Evolutionary conservation across 2,888 invertebrate genomes (phyloP).

Genomic region (Volucella inanis): DNA sequence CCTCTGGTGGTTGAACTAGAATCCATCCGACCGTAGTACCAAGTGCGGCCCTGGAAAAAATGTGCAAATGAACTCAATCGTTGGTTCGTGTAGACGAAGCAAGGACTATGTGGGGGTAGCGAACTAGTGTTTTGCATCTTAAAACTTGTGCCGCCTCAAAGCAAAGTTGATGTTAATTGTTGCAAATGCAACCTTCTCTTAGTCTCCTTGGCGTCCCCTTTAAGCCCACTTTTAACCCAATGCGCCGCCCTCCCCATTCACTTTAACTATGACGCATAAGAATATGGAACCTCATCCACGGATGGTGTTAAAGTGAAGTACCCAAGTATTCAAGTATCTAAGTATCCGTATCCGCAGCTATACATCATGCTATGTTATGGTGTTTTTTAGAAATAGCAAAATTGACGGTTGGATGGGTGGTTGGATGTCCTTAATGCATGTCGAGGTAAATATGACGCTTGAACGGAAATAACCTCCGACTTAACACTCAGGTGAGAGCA

Average conservation of each 20-base stretch:
- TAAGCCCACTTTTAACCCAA: too few relatives aligned
- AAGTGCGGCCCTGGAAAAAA: constrained; percentile 29
- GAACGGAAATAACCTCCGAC: constrained; percentile 53
- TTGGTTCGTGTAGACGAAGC: neutral
- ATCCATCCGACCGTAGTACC: constrained; percentile 42
- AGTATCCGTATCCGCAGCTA: too few relatives aligned
- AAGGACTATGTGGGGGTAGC: too few relatives aligned
- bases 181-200: constrained; percentile 31
- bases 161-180: constrained; percentile 64
- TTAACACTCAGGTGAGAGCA: constrained; percentile 50
- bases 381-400: constrained; percentile 47
- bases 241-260: neutral
- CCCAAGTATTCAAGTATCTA: too few relatives aligned
- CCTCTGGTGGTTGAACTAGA: constrained; percentile 66
- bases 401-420: constrained; percentile 60
- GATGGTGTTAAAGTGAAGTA: neutral
- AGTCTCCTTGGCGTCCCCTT: too few relatives aligned
- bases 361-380: neutral
- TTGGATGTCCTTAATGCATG: constrained; percentile 61
- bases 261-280: constrained; percentile 22
- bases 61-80: constrained; percentile 59
- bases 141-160: constrained; percentile 9
- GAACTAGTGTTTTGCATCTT: constrained; percentile 39
- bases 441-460: constrained; percentile 34
- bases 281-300: neutral